Evolutionary conservation across 2,888 invertebrate genomes (phyloP).

Genomic region (Tromatobia lineatoria): DNA sequence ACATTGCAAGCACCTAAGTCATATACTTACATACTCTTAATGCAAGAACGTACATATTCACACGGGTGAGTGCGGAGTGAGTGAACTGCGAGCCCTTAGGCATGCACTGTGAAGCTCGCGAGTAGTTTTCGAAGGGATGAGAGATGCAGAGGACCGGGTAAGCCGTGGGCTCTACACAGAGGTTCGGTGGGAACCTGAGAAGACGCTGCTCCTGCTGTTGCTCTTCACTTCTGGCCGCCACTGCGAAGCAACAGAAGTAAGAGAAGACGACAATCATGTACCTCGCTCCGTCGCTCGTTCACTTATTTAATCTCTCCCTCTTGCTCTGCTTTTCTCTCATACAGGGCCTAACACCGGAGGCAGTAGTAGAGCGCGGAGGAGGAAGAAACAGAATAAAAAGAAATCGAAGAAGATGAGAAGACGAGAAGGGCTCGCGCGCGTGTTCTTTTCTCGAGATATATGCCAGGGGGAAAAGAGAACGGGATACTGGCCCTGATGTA

Average conservation of each 20-base stretch:
- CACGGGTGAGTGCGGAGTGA: constrained; percentile 12
- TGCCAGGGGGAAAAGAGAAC: constrained; percentile 62
- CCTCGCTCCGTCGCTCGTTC: constrained; percentile 21
- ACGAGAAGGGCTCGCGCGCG: constrained; percentile 48
- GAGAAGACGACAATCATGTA: constrained; percentile 52
- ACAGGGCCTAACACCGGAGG: constrained; percentile 56
- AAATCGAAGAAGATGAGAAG: constrained; percentile 32
- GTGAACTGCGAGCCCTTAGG: constrained; percentile 57
- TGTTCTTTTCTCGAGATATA: constrained; percentile 52
- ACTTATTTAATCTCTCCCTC: background rate
- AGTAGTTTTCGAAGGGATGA: constrained; percentile 59
- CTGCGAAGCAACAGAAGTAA: constrained; percentile 65
- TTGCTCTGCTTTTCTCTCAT: constrained; percentile 11
- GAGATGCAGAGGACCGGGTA: constrained; percentile 56
- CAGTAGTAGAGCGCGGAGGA: constrained; percentile 58
- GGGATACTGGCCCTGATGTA: constrained; percentile 55
- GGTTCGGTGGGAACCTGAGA: constrained; percentile 81
- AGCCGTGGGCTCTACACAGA: constrained; percentile 45
- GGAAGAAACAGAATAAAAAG: constrained; percentile 60
- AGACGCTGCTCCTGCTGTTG: constrained; percentile 74
- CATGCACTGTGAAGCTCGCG: constrained; percentile 34
- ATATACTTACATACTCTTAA: background rate
- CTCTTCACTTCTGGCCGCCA: constrained; percentile 65
- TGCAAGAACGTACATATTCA: constrained; percentile 3
- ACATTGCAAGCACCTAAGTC: background rate